Base-by-base conservation (phyloP, 2,888 invertebrate species). In the Pegoplata infirma region DNA sequence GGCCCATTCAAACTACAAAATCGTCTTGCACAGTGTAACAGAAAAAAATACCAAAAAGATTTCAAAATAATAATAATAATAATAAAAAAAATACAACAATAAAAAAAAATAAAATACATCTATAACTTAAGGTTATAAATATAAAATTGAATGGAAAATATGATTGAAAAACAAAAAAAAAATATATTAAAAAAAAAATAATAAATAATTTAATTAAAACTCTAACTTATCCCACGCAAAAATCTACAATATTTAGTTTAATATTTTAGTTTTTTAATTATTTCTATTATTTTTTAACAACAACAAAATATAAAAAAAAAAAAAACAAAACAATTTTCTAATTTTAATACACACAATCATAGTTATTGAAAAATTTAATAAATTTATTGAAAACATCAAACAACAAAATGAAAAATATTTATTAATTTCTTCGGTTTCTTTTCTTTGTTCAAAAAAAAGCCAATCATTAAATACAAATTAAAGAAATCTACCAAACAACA, bases 161-260 rank as follows among this genome's bases (percentile, higher is more conserved):
- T n/a, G n/a, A n/a, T n/a, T n/a, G n/a, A n/a, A 14, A 47, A 64
- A 53, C 32, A 76, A 51, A n/a, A 21, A 36, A 3, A 40, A 17
- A 17, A 53, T 5, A 61, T 5, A 28, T 23, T 14, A 73, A 73
- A 4, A 67, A 67, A 10, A 56, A 66, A 49, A 66, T 7, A 44
- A 61, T 7, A 74, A 67, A 56, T 28, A 56, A 55, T 75, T 71
- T 72, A 63, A 63, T 71, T 56, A 56, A 56, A 78, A 79, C 75
- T 74, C 68, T 72, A 76, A 79, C 79, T 79, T 76, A 79, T 79
- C 79, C 79, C 79, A 79, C 79, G 76, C 76, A 79, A 79, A 72
- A 63, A 56, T 75, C 63, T 79, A 76, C 75, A 79, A 79, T 76
- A 76, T 79, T 71, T 74, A 69, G 59, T 79, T 76, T 36, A 67